These are phyloP conservation scores for Hirudinaria manillensis DNA, from an alignment of 2,888 invertebrate species.

Conservation along the genomic window DNA sequence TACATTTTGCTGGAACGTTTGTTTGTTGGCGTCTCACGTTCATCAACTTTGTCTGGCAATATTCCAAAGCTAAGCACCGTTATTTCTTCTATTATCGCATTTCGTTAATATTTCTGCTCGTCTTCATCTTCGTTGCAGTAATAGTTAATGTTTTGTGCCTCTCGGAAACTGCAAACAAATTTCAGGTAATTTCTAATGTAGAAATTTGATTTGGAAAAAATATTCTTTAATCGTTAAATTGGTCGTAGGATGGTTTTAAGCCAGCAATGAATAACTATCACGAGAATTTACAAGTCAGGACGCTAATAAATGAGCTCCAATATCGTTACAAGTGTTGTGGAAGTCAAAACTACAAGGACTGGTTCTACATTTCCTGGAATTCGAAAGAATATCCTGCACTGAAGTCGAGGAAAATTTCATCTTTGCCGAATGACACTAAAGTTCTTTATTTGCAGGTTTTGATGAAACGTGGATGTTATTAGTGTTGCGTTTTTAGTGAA, in stretches of 20 bases:
- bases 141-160: background rate
- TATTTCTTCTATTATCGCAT: background rate
- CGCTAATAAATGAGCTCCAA: background rate
- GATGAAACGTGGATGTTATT: background rate
- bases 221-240: background rate
- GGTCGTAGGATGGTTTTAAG: background rate
- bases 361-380: constrained; percentile 17
- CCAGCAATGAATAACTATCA: background rate
- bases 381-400: background rate
- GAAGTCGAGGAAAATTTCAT: background rate
- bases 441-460: constrained; percentile 5
- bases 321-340: constrained; percentile 21
- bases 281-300: background rate
- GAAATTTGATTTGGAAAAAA: background rate
- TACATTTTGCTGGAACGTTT: background rate
- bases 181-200: background rate
- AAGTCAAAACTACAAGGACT: constrained; percentile 23
- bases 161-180: background rate
- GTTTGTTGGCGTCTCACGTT: constrained; percentile 11
- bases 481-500: background rate
- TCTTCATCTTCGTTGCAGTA: background rate
- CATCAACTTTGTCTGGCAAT: constrained; percentile 4
- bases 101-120: background rate
- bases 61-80: background rate
- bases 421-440: background rate